Conservation (phyloP, 2,113 vertebrate genomes). For the Elephantulus edwardii region DNA sequence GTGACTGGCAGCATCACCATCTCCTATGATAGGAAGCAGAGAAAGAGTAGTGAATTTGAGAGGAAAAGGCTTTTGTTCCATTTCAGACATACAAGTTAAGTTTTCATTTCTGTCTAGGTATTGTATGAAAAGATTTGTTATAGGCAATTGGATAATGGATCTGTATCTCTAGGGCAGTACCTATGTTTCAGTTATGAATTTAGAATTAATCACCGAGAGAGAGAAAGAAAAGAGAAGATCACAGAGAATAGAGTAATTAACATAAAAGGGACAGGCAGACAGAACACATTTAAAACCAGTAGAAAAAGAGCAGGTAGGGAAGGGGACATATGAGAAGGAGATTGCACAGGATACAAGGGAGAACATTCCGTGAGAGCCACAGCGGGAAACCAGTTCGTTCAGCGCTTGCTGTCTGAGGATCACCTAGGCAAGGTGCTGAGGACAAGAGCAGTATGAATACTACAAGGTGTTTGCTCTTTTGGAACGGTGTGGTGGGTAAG, state of each 20-base stretch:
- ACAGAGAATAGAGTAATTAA: not conserved
- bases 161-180: not conserved
- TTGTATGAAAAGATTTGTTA: not conserved
- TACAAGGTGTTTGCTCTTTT: not conserved
- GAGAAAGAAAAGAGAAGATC: not conserved
- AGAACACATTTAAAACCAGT: not conserved
- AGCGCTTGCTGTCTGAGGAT: not conserved
- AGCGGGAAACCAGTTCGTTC: not conserved
- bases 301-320: not conserved
- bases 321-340: not conserved
- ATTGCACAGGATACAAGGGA: not conserved
- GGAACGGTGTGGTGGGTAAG: not conserved
- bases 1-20: not conserved
- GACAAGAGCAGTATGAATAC: not conserved
- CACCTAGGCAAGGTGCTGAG: not conserved
- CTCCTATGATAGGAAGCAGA: not conserved
- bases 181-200: not conserved
- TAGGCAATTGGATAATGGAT: not conserved
- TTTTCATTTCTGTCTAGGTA: not conserved
- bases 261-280: not conserved
- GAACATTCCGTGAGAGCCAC: not conserved
- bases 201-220: slow-evolving; percentile 1
- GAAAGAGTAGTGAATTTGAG: not conserved
- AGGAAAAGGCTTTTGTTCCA: not conserved
- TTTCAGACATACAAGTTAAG: not conserved